Evolutionary conservation across 1,140 invertebrate genomes (phyloP).

Genomic region (Tribolium madens): DNA sequence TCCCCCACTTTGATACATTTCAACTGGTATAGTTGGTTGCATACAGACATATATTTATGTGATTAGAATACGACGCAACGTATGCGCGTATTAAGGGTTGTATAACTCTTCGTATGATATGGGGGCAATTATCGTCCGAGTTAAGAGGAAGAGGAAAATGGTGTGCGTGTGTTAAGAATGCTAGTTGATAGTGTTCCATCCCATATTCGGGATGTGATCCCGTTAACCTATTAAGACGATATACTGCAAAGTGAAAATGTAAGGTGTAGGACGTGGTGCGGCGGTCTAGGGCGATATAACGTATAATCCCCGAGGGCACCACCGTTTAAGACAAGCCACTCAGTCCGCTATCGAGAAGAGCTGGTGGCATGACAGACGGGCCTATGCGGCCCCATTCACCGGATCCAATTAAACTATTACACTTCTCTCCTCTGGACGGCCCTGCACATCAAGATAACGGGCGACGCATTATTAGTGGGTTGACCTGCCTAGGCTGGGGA

Average conservation of each 20-base stretch:
- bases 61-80: no score
- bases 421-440: constrained; percentile 36
- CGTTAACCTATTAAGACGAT: constrained; percentile 56
- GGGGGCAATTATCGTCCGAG: constrained; percentile 28
- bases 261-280: constrained; percentile 45
- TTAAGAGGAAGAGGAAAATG: background rate
- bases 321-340: constrained; percentile 44
- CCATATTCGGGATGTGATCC: constrained; percentile 44
- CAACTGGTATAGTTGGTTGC: no score
- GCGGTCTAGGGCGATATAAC: constrained; percentile 46
- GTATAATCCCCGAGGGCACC: constrained; percentile 49
- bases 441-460: constrained; percentile 40
- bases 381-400: constrained; percentile 49
- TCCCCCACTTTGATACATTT: no score
- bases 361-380: constrained; percentile 46
- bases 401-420: constrained; percentile 52
- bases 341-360: constrained; percentile 40
- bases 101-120: background rate
- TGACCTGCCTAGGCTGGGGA: constrained; percentile 22
- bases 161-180: constrained; percentile 35
- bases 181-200: constrained; percentile 32
- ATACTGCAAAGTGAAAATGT: constrained; percentile 53
- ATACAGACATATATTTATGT: no score
- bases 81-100: background rate
- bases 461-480: constrained; percentile 36